A percentile compares a stretch with the other conserved stretches of the same genome.
These are phyloP conservation scores for Sebastes glaucus DNA, from an alignment of 2,797 vertebrate species.

Conservation along the genomic window DNA sequence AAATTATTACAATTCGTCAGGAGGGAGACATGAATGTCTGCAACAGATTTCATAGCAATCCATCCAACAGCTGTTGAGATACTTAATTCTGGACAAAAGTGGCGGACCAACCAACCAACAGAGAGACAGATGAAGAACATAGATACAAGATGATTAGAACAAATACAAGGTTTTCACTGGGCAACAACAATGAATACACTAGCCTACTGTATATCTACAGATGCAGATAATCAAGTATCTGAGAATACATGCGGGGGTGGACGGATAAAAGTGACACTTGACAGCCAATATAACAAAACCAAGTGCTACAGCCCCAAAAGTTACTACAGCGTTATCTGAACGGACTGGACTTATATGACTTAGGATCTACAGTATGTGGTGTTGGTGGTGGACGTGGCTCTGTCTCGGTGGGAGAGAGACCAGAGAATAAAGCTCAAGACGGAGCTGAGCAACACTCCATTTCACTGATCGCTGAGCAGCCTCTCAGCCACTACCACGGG, in stretches of 20 bases:
- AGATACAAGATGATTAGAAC: background rate
- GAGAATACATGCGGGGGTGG: background rate
- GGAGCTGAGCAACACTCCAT: constrained; percentile 71
- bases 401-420: constrained; percentile 57
- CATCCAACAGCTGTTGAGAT: background rate
- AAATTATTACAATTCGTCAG: background rate
- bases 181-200: background rate
- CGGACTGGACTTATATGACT: constrained; percentile 17
- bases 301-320: background rate
- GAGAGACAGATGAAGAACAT: background rate
- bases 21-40: background rate
- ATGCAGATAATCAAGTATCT: background rate
- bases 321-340: constrained; percentile 17
- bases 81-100: background rate
- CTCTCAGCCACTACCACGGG: constrained; percentile 61
- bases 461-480: constrained; percentile 80
- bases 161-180: background rate
- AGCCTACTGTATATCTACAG: background rate
- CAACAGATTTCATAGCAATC: background rate
- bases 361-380: constrained; percentile 30
- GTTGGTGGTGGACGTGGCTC: constrained; percentile 41
- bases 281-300: background rate
- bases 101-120: too few relatives aligned
- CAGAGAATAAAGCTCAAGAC: constrained; percentile 68
- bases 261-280: background rate